These are phyloP conservation scores for Coracias cyanogaster DNA, from an alignment of 2,797 vertebrate species.

Conservation along the genomic window DNA sequence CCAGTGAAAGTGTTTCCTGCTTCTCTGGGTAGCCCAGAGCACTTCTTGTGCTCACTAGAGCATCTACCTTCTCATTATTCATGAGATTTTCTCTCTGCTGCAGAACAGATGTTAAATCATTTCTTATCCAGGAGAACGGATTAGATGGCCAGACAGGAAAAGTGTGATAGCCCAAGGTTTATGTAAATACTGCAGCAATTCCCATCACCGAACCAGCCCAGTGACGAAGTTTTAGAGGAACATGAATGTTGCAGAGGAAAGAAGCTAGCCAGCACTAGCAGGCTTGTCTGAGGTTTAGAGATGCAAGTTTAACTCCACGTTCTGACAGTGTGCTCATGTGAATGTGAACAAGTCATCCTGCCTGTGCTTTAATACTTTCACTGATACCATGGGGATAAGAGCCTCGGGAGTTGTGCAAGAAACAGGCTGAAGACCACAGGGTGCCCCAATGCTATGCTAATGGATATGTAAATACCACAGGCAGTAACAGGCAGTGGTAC, in stretches of 20 bases:
- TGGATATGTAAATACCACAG: neutral
- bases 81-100: neutral
- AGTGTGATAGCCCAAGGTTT: neutral
- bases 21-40: neutral
- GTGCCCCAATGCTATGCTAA: neutral
- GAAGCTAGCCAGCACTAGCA: neutral
- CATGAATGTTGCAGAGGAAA: neutral
- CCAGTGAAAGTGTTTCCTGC: neutral
- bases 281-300: neutral
- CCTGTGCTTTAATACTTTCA: neutral
- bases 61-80: neutral
- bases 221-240: neutral
- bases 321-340: neutral
- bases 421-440: neutral
- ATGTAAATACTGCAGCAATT: neutral
- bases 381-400: fast-evolving
- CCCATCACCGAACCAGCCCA: neutral
- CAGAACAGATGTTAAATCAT: neutral
- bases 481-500: neutral
- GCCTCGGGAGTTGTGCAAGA: neutral
- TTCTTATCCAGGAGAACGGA: neutral
- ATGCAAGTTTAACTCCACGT: neutral
- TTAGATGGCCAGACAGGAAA: neutral
- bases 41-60: neutral
- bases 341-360: neutral